These are phyloP conservation scores for Trichopoda pennipes DNA, from an alignment of 2,888 invertebrate genomes.

Conservation along the genomic window DNA sequence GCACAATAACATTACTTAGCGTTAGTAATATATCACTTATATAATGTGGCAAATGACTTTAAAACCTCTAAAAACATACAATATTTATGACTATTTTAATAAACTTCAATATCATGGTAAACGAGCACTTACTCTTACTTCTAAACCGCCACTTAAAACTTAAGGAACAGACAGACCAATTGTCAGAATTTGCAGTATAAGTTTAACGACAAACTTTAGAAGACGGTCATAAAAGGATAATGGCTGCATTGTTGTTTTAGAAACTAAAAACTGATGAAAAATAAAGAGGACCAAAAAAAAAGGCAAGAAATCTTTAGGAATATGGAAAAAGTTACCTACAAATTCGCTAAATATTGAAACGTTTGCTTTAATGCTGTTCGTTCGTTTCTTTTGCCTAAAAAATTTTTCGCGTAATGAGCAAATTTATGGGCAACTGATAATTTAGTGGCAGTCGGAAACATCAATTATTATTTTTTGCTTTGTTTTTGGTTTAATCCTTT, in stretches of 20 bases:
- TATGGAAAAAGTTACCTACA: conserved; percentile 11
- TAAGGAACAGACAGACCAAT: background rate
- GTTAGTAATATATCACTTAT: conserved; percentile 57
- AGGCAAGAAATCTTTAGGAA: background rate
- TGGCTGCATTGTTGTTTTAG: conserved; percentile 30
- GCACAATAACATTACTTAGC: conserved; percentile 60
- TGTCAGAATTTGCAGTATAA: background rate
- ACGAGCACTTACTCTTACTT: conserved; percentile 26
- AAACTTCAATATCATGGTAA: conserved; percentile 52
- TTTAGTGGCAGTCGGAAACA: conserved; percentile 81
- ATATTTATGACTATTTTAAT: conserved; percentile 64
- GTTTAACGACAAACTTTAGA: conserved; percentile 57
- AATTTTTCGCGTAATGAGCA: conserved; percentile 78
- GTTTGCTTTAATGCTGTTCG: background rate
- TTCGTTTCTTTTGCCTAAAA: conserved; percentile 42
- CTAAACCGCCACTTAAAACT: conserved; percentile 40
- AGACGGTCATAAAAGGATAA: conserved; percentile 65
- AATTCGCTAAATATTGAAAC: background rate
- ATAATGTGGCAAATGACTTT: conserved; percentile 67
- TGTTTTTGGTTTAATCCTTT: conserved; percentile 66
- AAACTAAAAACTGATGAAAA: conserved; percentile 12
- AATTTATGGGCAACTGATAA: conserved; percentile 81
- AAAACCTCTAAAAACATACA: conserved; percentile 55
- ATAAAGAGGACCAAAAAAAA: background rate
- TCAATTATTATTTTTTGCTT: conserved; percentile 75